phyloP scores from a whole-genome alignment of 2,113 vertebrate genomes.

The Syrrhaptes paradoxus region DNA sequence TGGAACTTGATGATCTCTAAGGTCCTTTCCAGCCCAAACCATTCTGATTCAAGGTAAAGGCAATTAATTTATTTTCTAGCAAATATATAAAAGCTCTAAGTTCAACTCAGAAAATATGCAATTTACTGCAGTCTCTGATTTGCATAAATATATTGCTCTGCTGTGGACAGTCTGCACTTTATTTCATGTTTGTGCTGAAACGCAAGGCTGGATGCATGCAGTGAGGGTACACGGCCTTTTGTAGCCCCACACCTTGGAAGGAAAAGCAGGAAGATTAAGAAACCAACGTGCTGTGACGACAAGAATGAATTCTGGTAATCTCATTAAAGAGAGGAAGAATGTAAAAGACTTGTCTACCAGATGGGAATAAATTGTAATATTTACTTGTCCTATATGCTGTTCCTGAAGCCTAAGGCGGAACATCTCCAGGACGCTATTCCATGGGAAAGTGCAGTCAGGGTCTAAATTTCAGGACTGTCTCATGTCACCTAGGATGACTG shows the following conservation, averaged over 20 bases:
- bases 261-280: not conserved
- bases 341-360: not conserved
- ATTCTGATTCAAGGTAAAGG: not conserved
- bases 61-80: not conserved
- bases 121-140: not conserved
- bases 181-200: conserved; percentile 1
- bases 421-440: not conserved
- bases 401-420: not conserved
- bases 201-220: not conserved
- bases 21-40: too few species aligned
- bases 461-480: not conserved
- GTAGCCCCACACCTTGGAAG: not conserved
- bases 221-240: not conserved
- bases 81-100: not conserved
- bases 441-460: not conserved
- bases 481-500: not conserved
- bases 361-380: not conserved
- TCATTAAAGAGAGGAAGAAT: not conserved
- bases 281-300: not conserved
- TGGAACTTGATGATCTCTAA: too few species aligned
- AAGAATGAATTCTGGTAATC: not conserved
- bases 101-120: not conserved
- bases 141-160: not conserved
- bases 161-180: not conserved
- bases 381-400: not conserved